These are phyloP conservation scores for Neoniphon sammara DNA, from an alignment of 2,797 vertebrate species.

Conservation along the genomic window DNA sequence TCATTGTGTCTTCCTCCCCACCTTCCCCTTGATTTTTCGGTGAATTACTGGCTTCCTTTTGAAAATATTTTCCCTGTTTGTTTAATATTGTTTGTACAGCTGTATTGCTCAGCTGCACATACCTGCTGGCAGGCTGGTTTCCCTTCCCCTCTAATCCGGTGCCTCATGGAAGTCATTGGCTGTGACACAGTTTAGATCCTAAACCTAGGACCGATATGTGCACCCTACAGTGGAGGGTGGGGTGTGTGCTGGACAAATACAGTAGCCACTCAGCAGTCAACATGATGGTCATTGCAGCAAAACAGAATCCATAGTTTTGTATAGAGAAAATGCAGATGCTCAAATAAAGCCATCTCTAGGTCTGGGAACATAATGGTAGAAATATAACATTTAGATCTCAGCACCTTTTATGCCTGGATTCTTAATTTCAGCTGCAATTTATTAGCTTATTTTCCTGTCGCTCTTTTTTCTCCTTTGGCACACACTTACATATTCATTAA, in stretches of 20 bases:
- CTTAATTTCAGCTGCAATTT: slow-evolving; percentile 15
- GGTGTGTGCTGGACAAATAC: not conserved
- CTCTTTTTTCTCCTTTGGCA: slow-evolving; percentile 60
- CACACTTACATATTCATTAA: slow-evolving; percentile 80
- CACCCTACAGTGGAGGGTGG: slow-evolving; percentile 21
- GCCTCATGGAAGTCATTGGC: slow-evolving; percentile 67
- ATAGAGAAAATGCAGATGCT: not conserved
- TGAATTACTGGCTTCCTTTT: slow-evolving; percentile 83
- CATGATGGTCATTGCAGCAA: not conserved
- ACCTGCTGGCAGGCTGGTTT: slow-evolving; percentile 71
- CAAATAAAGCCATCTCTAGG: not conserved
- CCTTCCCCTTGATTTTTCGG: slow-evolving; percentile 75
- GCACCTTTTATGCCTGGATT: not conserved
- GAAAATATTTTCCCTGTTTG: slow-evolving; percentile 81
- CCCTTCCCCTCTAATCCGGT: slow-evolving; percentile 73
- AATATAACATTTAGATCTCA: not conserved
- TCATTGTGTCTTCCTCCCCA: slow-evolving; percentile 73
- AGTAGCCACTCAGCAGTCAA: slow-evolving; percentile 18
- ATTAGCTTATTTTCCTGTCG: slow-evolving; percentile 7
- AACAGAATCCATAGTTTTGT: slow-evolving; percentile 6
- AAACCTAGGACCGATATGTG: slow-evolving; percentile 47
- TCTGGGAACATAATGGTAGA: not conserved
- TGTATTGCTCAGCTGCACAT: slow-evolving; percentile 72
- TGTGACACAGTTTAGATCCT: slow-evolving; percentile 77
- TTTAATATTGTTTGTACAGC: slow-evolving; percentile 85